These are phyloP conservation scores for Vannuccia rotundouncinata DNA, from an alignment of 2,888 invertebrate species.

Conservation along the genomic window DNA sequence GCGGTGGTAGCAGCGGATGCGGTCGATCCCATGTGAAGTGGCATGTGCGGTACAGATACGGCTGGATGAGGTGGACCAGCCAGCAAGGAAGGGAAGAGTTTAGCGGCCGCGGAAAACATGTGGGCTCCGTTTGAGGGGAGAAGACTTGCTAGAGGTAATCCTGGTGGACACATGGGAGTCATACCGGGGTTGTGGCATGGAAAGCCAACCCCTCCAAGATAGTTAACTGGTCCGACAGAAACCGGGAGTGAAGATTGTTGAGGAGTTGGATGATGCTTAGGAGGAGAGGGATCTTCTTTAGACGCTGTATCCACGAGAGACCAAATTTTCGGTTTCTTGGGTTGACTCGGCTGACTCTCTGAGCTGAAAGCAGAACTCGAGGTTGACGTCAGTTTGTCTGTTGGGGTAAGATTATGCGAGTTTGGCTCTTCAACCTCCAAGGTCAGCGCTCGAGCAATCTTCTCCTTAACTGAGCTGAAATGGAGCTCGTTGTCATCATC, in stretches of 20 bases:
- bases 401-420: background rate
- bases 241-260: background rate
- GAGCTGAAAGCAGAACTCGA: background rate
- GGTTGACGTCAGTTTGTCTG: background rate
- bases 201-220: background rate
- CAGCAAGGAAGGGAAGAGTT: background rate
- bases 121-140: background rate
- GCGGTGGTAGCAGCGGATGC: background rate
- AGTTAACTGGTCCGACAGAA: background rate
- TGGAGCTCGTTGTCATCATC: background rate
- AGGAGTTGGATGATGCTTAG: background rate
- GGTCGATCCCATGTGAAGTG: background rate
- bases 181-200: too few relatives aligned
- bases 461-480: background rate
- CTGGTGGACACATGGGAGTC: background rate
- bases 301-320: constrained; percentile 14
- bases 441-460: background rate
- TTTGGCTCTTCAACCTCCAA: background rate
- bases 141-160: background rate
- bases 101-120: background rate
- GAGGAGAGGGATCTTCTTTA: background rate
- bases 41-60: background rate
- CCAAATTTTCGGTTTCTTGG: constrained; percentile 22
- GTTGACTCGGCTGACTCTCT: background rate
- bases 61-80: background rate